Percentiles rank a stretch among this genome's conserved stretches.
phyloP scores from a whole-genome alignment of 2,888 invertebrate genomes.

The Aphodius granarius region DNA sequence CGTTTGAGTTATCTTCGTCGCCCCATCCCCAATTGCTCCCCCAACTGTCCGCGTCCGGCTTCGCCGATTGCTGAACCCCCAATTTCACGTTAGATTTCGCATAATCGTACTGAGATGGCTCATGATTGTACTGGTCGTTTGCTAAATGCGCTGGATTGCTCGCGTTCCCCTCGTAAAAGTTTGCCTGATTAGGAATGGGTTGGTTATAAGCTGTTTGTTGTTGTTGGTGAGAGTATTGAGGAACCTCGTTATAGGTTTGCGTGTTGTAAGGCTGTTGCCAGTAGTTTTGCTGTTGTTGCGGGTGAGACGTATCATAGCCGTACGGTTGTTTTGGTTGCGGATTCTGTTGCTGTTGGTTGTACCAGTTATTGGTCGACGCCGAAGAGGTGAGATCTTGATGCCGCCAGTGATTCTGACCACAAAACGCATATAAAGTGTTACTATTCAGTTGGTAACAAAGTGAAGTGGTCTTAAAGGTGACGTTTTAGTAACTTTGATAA shows the following conservation, averaged over 20 bases:
- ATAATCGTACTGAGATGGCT: conserved; percentile 24
- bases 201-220: conserved; percentile 31
- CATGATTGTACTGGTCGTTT: conserved; percentile 40
- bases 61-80: conserved; percentile 37
- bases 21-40: conserved; percentile 61
- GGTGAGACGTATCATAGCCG: conserved; percentile 31
- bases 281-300: conserved; percentile 42
- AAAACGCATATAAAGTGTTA: not conserved
- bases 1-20: conserved; percentile 54
- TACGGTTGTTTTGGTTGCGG: conserved; percentile 35
- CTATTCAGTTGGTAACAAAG: not conserved
- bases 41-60: conserved; percentile 53
- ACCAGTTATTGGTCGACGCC: conserved; percentile 50
- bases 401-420: conserved; percentile 45
- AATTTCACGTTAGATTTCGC: conserved; percentile 16
- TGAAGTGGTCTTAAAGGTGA: not conserved
- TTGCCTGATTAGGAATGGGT: conserved; percentile 48
- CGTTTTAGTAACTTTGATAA: too few relatives aligned
- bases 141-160: conserved; percentile 18
- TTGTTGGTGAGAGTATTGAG: conserved; percentile 46
- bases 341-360: conserved; percentile 46
- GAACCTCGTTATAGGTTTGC: conserved; percentile 40
- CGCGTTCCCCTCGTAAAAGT: conserved; percentile 27
- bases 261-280: conserved; percentile 36
- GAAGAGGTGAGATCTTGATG: conserved; percentile 54